These are phyloP conservation scores for Denticeps clupeoides DNA, from an alignment of 2,797 vertebrate species.

Conservation along the genomic window DNA sequence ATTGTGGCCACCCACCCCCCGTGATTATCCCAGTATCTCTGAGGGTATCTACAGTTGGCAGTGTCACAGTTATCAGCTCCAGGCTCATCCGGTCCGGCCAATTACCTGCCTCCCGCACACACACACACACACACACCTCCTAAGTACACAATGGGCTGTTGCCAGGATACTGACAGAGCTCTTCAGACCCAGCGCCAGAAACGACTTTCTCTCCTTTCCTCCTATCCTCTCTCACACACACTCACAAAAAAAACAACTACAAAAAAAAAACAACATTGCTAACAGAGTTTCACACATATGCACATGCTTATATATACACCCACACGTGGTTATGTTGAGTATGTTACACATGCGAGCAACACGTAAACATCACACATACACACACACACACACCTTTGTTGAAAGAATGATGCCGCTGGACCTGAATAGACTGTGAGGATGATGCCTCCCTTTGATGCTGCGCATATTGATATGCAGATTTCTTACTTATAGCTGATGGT, in stretches of 20 bases:
- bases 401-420: too few species aligned
- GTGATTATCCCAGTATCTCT: conserved; percentile 1
- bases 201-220: not conserved
- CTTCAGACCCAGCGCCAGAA: not conserved
- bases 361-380: too few species aligned
- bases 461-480: too few species aligned
- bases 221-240: not conserved
- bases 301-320: not conserved
- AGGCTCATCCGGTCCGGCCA: conserved; percentile 1
- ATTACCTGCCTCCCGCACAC: not conserved
- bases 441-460: too few species aligned
- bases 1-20: not conserved
- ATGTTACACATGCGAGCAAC: too few species aligned
- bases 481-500: too few species aligned
- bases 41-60: conserved; percentile 1
- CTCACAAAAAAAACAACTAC: not conserved
- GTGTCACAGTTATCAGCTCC: conserved; percentile 1
- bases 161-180: not conserved
- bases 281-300: not conserved
- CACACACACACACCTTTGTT: too few species aligned
- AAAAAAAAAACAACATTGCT: not conserved
- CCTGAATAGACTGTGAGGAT: too few species aligned
- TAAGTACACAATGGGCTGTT: not conserved
- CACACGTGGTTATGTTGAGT: too few species aligned
- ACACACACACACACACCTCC: too few species aligned